Conservation (phyloP, 2,113 vertebrate genomes). For the Antechinus flavipes region DNA sequence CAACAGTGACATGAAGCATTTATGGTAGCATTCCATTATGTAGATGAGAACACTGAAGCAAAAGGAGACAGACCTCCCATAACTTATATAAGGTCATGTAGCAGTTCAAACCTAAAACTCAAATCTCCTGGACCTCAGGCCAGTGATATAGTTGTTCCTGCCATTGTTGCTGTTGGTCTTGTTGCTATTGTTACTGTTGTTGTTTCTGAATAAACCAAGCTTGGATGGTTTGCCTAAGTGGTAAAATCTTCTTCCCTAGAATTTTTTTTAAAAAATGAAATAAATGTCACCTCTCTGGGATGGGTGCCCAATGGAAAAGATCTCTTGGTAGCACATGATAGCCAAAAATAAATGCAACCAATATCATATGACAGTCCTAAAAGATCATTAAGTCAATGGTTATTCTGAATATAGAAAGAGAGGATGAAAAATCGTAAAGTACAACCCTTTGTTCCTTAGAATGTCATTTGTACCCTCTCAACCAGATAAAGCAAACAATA, state of each 20-base stretch:
- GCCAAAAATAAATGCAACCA: conserved; percentile 1
- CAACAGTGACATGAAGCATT: background rate
- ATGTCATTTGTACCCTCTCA: background rate
- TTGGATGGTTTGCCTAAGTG: background rate
- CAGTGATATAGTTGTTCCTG: background rate
- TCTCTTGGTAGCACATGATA: background rate
- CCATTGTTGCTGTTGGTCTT: background rate
- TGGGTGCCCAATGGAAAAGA: background rate
- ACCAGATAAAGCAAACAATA: background rate
- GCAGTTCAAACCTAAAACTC: background rate
- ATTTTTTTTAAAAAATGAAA: background rate
- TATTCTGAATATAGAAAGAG: background rate
- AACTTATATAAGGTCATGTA: background rate
- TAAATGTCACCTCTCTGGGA: background rate
- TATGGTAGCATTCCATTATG: conserved; percentile 12
- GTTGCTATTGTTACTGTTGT: background rate
- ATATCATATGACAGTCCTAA: background rate
- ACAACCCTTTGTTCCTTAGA: background rate
- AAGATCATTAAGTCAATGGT: background rate
- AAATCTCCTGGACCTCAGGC: background rate
- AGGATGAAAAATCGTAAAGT: background rate
- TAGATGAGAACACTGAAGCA: conserved; percentile 30
- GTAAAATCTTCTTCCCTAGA: conserved; percentile 7
- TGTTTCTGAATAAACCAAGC: background rate
- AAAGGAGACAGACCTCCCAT: background rate